Percentiles rank a stretch among this genome's conserved stretches.
Evolutionary conservation across 1,140 invertebrate species (phyloP).

Genomic region (Batillaria attramentaria): DNA sequence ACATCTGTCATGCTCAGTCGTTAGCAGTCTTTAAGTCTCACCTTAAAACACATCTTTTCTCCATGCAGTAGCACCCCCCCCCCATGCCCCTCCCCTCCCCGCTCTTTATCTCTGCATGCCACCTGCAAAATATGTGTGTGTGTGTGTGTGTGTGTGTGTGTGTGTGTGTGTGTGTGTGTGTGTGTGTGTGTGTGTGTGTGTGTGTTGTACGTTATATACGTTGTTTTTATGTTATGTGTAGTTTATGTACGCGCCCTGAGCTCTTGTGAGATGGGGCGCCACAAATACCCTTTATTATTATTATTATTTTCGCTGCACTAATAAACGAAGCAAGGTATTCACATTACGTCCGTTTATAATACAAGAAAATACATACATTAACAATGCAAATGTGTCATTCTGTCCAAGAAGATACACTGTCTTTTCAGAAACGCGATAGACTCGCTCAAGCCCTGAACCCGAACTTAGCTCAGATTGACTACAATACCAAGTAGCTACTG

Average conservation of each 20-base stretch:
- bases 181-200: background rate
- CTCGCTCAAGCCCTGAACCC: no score
- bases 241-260: background rate
- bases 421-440: no score
- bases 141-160: background rate
- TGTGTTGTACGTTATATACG: background rate
- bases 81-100: background rate
- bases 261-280: background rate
- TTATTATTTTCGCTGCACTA: background rate
- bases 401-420: no score
- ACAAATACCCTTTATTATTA: background rate
- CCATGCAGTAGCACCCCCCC: no score
- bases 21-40: background rate
- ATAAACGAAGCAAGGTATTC: background rate
- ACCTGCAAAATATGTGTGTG: background rate
- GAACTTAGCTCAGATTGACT: no score
- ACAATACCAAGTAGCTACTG: no score
- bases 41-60: no score
- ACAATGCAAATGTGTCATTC: no score
- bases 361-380: background rate
- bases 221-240: no score
- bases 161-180: slow-evolving; percentile 5
- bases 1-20: background rate
- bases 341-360: background rate
- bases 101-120: background rate